Percentiles rank a stretch among this genome's conserved stretches.
phyloP scores from a whole-genome alignment of 2,797 vertebrate genomes.

The Monodelphis domestica region DNA sequence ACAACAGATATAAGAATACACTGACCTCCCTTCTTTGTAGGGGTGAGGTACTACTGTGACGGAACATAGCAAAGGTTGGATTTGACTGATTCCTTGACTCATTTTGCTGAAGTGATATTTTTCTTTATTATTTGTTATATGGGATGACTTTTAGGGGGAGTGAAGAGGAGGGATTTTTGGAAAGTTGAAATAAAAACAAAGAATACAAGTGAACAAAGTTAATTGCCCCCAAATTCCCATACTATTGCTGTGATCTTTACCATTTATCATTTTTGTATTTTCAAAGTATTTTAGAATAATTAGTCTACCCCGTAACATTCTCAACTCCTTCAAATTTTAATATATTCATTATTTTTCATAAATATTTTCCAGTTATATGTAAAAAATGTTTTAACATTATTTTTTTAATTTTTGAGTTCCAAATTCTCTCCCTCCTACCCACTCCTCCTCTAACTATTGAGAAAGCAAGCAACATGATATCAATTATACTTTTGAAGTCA shows the following conservation, averaged over 20 bases:
- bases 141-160: neutral
- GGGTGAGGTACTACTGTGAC: neutral
- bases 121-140: neutral
- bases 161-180: neutral
- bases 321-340: neutral
- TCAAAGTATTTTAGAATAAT: neutral
- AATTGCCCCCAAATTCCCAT: neutral
- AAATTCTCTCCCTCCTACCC: neutral
- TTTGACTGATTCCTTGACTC: neutral
- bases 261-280: neutral
- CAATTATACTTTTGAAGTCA: neutral
- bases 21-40: neutral
- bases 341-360: neutral
- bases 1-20: neutral
- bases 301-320: neutral
- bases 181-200: neutral
- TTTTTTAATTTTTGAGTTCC: neutral
- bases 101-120: neutral
- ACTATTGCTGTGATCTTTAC: neutral
- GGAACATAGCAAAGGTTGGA: neutral
- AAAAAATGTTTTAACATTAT: neutral
- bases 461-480: neutral
- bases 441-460: neutral
- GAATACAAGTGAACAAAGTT: neutral
- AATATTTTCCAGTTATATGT: neutral